These are phyloP conservation scores for Machimus rusticus DNA, from an alignment of 2,888 invertebrate species.

Conservation along the genomic window DNA sequence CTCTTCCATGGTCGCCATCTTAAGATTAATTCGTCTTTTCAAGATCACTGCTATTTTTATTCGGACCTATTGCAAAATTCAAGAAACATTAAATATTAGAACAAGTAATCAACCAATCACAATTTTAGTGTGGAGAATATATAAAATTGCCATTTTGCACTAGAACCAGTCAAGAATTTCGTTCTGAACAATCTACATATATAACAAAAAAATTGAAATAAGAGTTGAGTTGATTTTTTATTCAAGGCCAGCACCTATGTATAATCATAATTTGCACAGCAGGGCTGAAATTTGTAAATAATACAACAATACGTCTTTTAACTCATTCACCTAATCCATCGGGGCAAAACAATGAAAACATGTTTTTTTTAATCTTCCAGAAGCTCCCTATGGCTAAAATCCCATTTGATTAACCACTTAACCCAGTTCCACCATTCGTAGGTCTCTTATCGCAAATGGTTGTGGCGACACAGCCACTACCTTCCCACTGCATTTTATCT, in stretches of 20 bases:
- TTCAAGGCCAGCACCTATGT: neutral
- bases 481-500: neutral
- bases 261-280: neutral
- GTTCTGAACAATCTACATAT: neutral
- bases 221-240: neutral
- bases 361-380: neutral
- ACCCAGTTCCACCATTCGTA: neutral
- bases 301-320: neutral
- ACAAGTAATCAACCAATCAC: too few relatives aligned
- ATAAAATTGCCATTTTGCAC: too few relatives aligned
- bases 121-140: too few relatives aligned
- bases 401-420: neutral
- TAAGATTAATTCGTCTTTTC: neutral
- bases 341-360: neutral
- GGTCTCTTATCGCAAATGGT: neutral
- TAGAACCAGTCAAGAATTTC: neutral
- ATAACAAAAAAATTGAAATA: neutral
- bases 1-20: neutral
- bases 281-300: neutral
- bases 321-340: neutral
- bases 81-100: too few relatives aligned
- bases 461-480: neutral
- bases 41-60: neutral
- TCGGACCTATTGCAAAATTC: too few relatives aligned
- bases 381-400: neutral